Evolutionary conservation across 2,797 vertebrate species (phyloP), one percentile per base, ranked within the genome.

Genomic region (Phyllotis vaccarum): DNA sequence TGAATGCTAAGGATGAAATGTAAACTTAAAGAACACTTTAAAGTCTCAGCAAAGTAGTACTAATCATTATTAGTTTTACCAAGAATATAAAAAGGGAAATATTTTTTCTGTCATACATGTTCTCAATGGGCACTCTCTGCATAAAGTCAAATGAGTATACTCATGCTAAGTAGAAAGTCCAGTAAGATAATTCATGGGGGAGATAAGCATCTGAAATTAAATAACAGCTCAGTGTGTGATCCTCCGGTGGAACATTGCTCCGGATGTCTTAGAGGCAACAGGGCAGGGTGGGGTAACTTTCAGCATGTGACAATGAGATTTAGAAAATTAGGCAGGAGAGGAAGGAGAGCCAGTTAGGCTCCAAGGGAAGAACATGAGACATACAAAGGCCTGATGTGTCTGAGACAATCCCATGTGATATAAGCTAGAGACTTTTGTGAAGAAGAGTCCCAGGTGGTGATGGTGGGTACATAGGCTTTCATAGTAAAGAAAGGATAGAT

Each of bases 71-170:
- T 54, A 54, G 43, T 80, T 70, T 83, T 90, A 29, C 76, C 74
- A 37, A 75, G 76, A 68, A 40, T 68, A 43, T 22, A 16, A 66
- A 92, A 86, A 94, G n/a, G 40, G n/a, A 81, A 92, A 78, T 62
- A 49, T 31, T 92, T 82, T 93, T 62, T 52, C 27, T 52, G 31
- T 22, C 58, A 29, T 37, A 24, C 62, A 49, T 92, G 66, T 85
- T 68, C 81, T 75, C 21, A 64, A 27, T 31, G 34, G n/a, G 37
- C 31, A 62, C 49, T 56, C 74, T 58, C 58, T 83, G 49, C n/a
- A 75, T n/a, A 52, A 34, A 54, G 62, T 87, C 70, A 90, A 49
- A 37, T 34, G 27, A 75, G 54, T 58, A 89, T 12, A 1, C 3
- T 0, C 6, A 10, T 21, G 16, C 22, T 11, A 54, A 34, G 46